Evolutionary conservation across 2,797 vertebrate genomes (phyloP).

Genomic region (Sardinella longiceps): DNA sequence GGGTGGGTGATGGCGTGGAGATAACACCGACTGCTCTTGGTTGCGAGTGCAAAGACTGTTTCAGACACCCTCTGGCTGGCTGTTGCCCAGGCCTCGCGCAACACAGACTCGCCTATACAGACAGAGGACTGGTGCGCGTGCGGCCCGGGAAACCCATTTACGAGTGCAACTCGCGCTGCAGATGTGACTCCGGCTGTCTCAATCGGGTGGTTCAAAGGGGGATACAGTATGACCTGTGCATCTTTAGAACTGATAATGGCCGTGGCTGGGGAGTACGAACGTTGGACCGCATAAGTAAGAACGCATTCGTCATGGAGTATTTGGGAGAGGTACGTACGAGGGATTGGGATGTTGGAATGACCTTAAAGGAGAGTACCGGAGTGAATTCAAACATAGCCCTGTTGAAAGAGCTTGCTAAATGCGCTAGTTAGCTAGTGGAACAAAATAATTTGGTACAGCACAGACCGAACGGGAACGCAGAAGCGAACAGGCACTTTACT

Average conservation of each 20-base stretch:
- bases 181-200: slow-evolving; percentile 81
- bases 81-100: slow-evolving; percentile 85
- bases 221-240: slow-evolving; percentile 88
- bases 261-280: slow-evolving; percentile 90
- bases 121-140: slow-evolving; percentile 80
- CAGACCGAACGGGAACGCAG: no score
- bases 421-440: no score
- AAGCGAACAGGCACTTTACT: no score
- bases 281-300: slow-evolving; percentile 84
- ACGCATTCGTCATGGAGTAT: slow-evolving; percentile 94
- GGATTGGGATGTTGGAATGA: background rate
- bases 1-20: slow-evolving; percentile 80
- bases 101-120: slow-evolving; percentile 86
- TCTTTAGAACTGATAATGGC: slow-evolving; percentile 87
- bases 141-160: slow-evolving; percentile 87
- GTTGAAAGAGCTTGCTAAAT: no score
- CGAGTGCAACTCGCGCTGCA: slow-evolving; percentile 87
- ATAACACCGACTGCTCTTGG: slow-evolving; percentile 80
- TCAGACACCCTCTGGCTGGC: slow-evolving; percentile 73
- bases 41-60: slow-evolving; percentile 85
- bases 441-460: no score
- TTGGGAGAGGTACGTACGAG: slow-evolving; percentile 83
- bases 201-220: slow-evolving; percentile 92
- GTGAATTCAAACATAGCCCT: no score
- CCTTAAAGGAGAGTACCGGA: no score